Conservation (phyloP, 2,797 vertebrate genomes). For the Chaetophractus vellerosus region DNA sequence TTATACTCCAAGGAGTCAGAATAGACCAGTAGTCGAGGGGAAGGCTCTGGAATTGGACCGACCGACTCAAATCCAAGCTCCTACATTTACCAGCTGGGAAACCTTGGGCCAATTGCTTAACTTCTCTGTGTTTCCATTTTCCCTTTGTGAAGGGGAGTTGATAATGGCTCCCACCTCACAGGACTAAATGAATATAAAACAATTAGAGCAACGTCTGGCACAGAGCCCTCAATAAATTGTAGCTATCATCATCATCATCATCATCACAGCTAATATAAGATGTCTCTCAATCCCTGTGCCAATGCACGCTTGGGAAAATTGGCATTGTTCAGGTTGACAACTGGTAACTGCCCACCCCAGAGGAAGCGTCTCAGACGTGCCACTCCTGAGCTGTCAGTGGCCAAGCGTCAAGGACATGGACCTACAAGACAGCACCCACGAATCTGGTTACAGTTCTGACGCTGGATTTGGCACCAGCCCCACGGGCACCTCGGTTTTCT, state of each 20-base stretch:
- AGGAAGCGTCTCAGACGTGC: background rate
- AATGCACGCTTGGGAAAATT: background rate
- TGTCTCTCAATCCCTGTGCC: background rate
- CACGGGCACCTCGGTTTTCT: background rate
- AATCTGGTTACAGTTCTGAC: background rate
- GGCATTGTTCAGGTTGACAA: background rate
- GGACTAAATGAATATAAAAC: background rate
- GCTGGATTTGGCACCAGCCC: too few species aligned
- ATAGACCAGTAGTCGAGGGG: background rate
- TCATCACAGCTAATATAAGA: background rate
- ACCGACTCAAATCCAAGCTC: background rate
- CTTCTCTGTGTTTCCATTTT: background rate
- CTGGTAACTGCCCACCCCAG: too few species aligned
- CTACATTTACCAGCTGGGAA: background rate
- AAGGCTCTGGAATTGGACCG: background rate
- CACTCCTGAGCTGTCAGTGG: background rate
- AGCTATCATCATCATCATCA: background rate
- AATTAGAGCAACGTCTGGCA: background rate
- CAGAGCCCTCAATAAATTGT: background rate
- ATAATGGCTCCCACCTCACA: background rate
- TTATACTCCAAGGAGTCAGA: background rate
- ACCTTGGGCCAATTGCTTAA: background rate
- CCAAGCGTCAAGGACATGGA: background rate
- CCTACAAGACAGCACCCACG: background rate
- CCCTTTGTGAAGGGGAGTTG: background rate